These are phyloP conservation scores for Pentamera pediparva DNA, from an alignment of 53 echinoderm and acorn worm species.

Conservation along the genomic window DNA sequence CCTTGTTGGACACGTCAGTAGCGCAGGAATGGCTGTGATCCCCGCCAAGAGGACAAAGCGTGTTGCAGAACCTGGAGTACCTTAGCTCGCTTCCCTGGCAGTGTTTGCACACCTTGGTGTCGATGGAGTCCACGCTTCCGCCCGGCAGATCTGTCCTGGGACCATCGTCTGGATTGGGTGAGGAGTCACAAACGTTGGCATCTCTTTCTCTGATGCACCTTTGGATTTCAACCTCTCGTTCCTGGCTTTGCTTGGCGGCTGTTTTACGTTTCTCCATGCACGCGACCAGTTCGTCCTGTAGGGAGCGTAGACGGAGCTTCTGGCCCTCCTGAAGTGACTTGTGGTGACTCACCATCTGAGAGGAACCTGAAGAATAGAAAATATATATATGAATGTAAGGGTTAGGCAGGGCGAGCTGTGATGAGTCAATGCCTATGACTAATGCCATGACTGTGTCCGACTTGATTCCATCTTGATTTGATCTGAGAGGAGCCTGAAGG, in stretches of 20 bases:
- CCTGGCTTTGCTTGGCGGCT: slow-evolving; percentile 30
- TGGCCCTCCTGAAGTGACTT: slow-evolving; percentile 68
- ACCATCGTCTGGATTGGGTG: neutral
- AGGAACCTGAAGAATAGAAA: slow-evolving; percentile 48
- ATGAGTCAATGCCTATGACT: neutral
- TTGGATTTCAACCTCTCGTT: slow-evolving; percentile 17
- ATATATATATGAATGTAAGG: neutral
- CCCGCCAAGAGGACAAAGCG: slow-evolving; percentile 2
- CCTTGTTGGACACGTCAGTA: neutral
- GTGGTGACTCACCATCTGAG: slow-evolving; percentile 64
- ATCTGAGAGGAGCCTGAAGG: no score
- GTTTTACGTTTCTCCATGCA: slow-evolving; percentile 63
- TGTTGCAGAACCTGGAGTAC: slow-evolving; percentile 45
- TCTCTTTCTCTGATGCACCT: slow-evolving; percentile 28
- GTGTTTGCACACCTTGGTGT: no score
- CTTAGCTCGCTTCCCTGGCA: neutral
- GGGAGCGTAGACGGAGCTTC: slow-evolving; percentile 74
- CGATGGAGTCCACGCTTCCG: no score
- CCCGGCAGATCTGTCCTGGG: no score
- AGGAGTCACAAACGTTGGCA: neutral
- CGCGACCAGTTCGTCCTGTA: slow-evolving; percentile 84
- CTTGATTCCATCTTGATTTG: no score
- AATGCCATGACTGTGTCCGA: neutral
- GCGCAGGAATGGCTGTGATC: neutral
- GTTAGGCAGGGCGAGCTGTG: neutral